phyloP scores from a whole-genome alignment of 2,113 vertebrate species.

The Micronycteris hirsuta region DNA sequence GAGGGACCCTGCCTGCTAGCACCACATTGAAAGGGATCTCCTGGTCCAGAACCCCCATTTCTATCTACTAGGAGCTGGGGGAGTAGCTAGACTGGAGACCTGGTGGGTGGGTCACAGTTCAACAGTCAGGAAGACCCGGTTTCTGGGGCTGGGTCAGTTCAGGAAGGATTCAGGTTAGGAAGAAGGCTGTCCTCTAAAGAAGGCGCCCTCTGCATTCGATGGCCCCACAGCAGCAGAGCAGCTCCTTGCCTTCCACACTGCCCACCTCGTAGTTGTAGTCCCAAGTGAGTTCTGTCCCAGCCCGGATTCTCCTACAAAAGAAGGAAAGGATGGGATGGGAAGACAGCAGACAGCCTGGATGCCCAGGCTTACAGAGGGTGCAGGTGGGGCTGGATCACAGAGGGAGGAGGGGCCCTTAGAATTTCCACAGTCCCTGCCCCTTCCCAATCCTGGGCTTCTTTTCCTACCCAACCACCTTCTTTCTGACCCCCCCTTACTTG shows the following conservation, averaged over 20 bases:
- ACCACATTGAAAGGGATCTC: slow-evolving; percentile 56
- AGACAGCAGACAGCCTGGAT: rapidly evolving
- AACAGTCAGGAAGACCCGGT: slow-evolving; percentile 13
- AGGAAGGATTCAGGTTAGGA: not conserved
- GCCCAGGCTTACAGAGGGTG: no score
- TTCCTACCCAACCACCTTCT: not conserved
- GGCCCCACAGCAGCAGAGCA: slow-evolving; percentile 98
- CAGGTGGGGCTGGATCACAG: no score
- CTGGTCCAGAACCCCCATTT: slow-evolving; percentile 29
- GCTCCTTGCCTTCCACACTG: slow-evolving; percentile 96
- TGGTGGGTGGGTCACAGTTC: not conserved
- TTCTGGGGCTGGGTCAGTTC: not conserved
- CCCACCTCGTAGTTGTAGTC: slow-evolving; percentile 99
- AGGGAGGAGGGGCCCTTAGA: not conserved
- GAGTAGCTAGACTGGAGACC: not conserved
- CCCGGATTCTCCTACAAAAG: slow-evolving; percentile 89
- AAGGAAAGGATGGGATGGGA: not conserved
- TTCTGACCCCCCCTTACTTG: slow-evolving; percentile 73
- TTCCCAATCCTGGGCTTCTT: not conserved
- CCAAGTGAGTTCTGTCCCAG: slow-evolving; percentile 96
- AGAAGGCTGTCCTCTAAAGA: slow-evolving; percentile 76
- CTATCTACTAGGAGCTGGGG: not conserved
- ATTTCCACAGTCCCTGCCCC: not conserved
- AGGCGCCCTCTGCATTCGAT: slow-evolving; percentile 94
- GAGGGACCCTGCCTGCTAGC: slow-evolving; percentile 58